These are phyloP conservation scores for Dorcus parallelipipedus DNA, from an alignment of 2,888 invertebrate species.

Conservation along the genomic window DNA sequence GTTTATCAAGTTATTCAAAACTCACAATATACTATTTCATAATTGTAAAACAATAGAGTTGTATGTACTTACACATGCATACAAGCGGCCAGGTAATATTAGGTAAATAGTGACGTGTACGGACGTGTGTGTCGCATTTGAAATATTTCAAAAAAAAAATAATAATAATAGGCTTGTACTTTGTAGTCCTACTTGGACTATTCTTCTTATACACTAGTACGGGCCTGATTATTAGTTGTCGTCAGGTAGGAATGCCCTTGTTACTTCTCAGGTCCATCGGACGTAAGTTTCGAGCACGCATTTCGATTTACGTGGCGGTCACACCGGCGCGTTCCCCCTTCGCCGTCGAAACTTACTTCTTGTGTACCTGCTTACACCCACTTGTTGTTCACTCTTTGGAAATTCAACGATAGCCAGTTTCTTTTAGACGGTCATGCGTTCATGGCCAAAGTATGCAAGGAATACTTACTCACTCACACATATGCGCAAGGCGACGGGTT, in stretches of 20 bases:
- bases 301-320: background rate
- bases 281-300: constrained; percentile 34
- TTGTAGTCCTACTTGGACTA: constrained; percentile 1
- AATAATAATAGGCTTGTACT: background rate
- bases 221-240: constrained; percentile 10
- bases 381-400: constrained; percentile 28
- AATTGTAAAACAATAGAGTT: too few species aligned
- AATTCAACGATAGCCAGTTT: constrained; percentile 26
- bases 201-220: constrained; percentile 1
- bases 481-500: too few species aligned
- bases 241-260: constrained; percentile 38
- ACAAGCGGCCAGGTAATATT: too few species aligned
- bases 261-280: constrained; percentile 37
- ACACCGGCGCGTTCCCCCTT: constrained; percentile 2
- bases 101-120: too few species aligned
- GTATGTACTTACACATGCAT: too few species aligned
- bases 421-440: constrained; percentile 25
- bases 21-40: too few species aligned
- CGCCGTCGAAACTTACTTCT: constrained; percentile 26
- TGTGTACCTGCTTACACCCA: constrained; percentile 32
- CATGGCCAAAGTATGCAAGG: constrained; percentile 15
- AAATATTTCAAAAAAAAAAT: background rate
- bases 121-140: background rate
- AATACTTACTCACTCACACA: too few species aligned
- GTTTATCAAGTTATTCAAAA: too few species aligned